Conservation (phyloP, 2,113 vertebrate species). For the Craseonycteris thonglongyai region DNA sequence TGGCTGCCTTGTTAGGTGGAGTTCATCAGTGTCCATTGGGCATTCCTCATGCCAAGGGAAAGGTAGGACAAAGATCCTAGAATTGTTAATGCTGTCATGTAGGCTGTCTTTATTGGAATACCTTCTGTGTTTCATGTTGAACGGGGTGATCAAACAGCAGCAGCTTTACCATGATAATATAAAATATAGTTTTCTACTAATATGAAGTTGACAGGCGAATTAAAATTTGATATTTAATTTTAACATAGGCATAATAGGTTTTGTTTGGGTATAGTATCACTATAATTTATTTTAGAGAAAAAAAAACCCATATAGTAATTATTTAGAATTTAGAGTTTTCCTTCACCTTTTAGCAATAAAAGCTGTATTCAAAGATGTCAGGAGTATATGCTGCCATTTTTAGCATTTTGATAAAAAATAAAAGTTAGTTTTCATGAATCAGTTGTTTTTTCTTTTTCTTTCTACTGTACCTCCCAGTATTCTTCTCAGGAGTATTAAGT, state of each 20-base stretch:
- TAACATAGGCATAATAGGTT: background rate
- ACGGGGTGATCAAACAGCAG: background rate
- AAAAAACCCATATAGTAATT: background rate
- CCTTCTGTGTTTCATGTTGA: background rate
- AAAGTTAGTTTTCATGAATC: background rate
- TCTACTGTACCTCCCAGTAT: background rate
- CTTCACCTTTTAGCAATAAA: slow-evolving; percentile 26
- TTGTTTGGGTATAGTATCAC: background rate
- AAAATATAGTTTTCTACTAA: background rate
- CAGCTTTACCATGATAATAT: background rate
- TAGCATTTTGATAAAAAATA: background rate
- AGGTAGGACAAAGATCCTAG: slow-evolving; percentile 80
- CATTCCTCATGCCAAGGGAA: slow-evolving; percentile 97
- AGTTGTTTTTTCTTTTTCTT: background rate
- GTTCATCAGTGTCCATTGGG: slow-evolving; percentile 97
- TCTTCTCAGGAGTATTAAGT: background rate
- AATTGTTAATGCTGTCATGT: background rate
- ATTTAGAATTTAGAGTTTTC: slow-evolving; percentile 9
- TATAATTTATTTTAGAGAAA: slow-evolving; percentile 33
- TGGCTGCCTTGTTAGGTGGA: slow-evolving; percentile 96
- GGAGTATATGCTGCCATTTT: background rate
- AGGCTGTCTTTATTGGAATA: background rate
- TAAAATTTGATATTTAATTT: slow-evolving; percentile 6
- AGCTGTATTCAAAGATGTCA: background rate
- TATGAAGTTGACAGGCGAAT: background rate